A percentile compares a stretch with the other conserved stretches of the same genome.
phyloP scores from a whole-genome alignment of 2,888 invertebrate species.

The Eupsilia transversa region DNA sequence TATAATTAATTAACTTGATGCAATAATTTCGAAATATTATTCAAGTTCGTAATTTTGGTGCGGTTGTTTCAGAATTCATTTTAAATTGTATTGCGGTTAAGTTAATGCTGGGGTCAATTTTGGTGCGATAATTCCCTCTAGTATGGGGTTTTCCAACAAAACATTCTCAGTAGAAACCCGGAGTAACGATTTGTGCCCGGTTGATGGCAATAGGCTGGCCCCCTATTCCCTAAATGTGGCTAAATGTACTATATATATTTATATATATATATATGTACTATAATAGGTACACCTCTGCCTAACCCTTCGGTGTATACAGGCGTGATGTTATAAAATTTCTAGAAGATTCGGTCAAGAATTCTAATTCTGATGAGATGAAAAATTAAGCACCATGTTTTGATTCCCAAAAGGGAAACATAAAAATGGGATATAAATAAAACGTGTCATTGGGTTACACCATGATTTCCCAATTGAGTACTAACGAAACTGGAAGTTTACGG shows the following conservation, averaged over 20 bases:
- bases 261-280: too few relatives aligned
- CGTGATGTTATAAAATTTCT: neutral
- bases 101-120: neutral
- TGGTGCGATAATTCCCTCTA: too few relatives aligned
- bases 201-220: too few relatives aligned
- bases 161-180: too few relatives aligned
- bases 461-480: constrained; percentile 59
- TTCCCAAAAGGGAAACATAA: constrained; percentile 6
- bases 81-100: neutral
- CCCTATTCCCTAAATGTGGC: too few relatives aligned
- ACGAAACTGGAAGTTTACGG: constrained; percentile 22
- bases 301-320: too few relatives aligned
- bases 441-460: constrained; percentile 4
- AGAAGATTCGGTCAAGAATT: neutral
- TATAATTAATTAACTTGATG: constrained; percentile 53
- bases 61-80: neutral
- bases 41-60: neutral
- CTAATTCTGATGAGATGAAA: too few relatives aligned
- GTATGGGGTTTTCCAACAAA: too few relatives aligned
- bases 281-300: too few relatives aligned
- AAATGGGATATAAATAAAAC: constrained; percentile 30
- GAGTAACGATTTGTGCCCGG: too few relatives aligned
- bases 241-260: too few relatives aligned
- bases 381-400: neutral
- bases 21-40: constrained; percentile 30